Evolutionary conservation across 1,140 invertebrate species (phyloP), one percentile per base, ranked within the genome.

Genomic region (Orchestia grillus): DNA sequence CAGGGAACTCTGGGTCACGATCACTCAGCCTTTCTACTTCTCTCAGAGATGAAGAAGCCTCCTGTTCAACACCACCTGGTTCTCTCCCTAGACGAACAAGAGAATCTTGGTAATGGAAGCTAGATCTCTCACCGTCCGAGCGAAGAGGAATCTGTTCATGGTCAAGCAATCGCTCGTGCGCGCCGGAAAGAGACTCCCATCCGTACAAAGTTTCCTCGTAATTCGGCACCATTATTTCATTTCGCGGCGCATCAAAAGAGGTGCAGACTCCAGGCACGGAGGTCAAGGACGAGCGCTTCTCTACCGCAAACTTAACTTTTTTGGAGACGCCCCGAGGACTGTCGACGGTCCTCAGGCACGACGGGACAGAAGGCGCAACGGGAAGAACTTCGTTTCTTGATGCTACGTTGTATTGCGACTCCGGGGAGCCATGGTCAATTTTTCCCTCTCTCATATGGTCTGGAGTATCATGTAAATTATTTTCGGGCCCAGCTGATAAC

Each of bases 231-330:
- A 90, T 16, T 90, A 42, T 42, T 41, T 90, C 88, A 44, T 90
- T 36, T 43, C 42, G 88, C 28, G 28, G 88, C 4, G 42, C 28
- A 90, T 90, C 88, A 11, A 44, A 11, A 19, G n/a, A 28, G 28
- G n/a, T 16, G 41, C 43, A 6, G 11, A 94, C 47, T 45, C 16
- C 36, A n/a, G 92, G 47, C 8, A 94, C 92, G 4, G 44, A 40
- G 44, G 6, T 42, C 43, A 15, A 41, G 36, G 88, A 90, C 15
- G 36, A 90, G 88, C 43, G 41, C 88, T 40, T 40, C 0, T 94
- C 92, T 15, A 16, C 92, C 6, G 92, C 92, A 94, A 94, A 94
- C 44, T 94, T 44, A 11, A 94, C 92, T 94, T 94, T 94, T 45
- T 94, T 94, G 28, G 92, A 94, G 0, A 94, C 16, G 11, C 43